Percentiles rank a stretch among this genome's conserved stretches.
phyloP scores from a whole-genome alignment of 1,140 invertebrate genomes.

The Idris sp. region DNA sequence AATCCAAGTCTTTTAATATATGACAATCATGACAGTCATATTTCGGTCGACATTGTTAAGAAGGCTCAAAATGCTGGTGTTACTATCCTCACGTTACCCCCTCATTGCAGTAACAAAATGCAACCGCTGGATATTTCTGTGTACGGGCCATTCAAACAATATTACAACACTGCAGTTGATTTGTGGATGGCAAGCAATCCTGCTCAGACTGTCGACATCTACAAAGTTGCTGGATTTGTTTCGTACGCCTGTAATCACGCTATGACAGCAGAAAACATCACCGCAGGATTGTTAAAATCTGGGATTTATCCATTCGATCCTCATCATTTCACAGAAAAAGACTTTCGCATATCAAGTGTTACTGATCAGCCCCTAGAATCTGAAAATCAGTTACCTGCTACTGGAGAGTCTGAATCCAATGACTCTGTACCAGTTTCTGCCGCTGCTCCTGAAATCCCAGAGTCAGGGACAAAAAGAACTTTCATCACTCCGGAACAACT shows the following conservation, averaged over 20 bases:
- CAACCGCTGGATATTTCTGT: conserved; percentile 76
- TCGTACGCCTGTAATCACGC: background rate
- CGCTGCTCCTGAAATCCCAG: too few species aligned
- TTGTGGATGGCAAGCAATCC: conserved; percentile 5
- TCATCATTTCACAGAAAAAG: conserved; percentile 2
- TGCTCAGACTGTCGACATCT: background rate
- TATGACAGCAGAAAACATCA: conserved; percentile 9
- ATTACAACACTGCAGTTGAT: conserved; percentile 35
- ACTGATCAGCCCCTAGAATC: too few species aligned
- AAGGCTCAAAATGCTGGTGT: conserved; percentile 62
- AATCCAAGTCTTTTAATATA: conserved; percentile 12
- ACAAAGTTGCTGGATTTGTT: conserved; percentile 6
- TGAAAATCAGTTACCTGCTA: too few species aligned
- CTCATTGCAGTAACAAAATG: conserved; percentile 72
- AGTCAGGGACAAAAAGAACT: too few species aligned
- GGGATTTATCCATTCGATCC: conserved; percentile 18
- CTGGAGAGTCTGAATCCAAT: too few species aligned
- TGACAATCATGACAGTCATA: conserved; percentile 59
- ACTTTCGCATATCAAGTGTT: conserved; percentile 4
- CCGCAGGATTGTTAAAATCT: conserved; percentile 2
- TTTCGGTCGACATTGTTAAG: conserved; percentile 41
- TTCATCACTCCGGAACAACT: too few species aligned
- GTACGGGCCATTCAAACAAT: conserved; percentile 69
- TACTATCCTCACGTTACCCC: conserved; percentile 69
- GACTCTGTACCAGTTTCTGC: too few species aligned